Percentiles rank a stretch among this genome's conserved stretches.
Conservation (phyloP, 2,888 invertebrate genomes). For the Lumbricus terrestris region DNA sequence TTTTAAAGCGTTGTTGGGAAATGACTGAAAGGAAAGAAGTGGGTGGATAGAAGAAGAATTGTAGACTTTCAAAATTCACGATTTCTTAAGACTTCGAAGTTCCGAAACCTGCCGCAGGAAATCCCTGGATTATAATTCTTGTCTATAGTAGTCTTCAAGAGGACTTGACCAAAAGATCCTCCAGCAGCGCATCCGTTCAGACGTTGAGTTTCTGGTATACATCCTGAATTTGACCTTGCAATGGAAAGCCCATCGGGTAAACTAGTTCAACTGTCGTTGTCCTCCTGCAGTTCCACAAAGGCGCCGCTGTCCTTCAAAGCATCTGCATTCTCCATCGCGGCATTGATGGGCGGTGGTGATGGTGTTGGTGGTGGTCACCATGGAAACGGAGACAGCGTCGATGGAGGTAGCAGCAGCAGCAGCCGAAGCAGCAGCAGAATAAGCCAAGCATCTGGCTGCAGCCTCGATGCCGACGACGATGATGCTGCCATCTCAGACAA, state of each 20-base stretch:
- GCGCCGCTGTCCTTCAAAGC: constrained; percentile 18
- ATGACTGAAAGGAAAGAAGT: background rate
- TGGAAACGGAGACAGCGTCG: background rate
- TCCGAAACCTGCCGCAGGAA: background rate
- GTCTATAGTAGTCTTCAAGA: background rate
- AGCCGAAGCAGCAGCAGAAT: background rate
- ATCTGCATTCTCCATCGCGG: constrained; percentile 22
- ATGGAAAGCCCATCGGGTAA: background rate
- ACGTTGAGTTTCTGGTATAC: background rate
- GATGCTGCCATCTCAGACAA: background rate
- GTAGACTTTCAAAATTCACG: background rate
- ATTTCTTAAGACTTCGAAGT: background rate
- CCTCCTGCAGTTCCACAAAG: background rate
- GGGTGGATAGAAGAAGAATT: background rate
- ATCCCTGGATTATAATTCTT: background rate
- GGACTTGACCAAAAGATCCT: no score
- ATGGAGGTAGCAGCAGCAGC: background rate
- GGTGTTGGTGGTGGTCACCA: background rate
- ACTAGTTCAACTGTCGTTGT: background rate
- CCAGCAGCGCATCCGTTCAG: background rate
- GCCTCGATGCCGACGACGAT: background rate
- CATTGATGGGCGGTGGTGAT: constrained; percentile 11
- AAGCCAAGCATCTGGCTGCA: background rate
- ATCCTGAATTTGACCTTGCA: background rate
- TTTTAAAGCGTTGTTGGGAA: background rate